These are phyloP conservation scores for Tetragnatha montana DNA, from an alignment of 2,888 invertebrate species.

Conservation along the genomic window DNA sequence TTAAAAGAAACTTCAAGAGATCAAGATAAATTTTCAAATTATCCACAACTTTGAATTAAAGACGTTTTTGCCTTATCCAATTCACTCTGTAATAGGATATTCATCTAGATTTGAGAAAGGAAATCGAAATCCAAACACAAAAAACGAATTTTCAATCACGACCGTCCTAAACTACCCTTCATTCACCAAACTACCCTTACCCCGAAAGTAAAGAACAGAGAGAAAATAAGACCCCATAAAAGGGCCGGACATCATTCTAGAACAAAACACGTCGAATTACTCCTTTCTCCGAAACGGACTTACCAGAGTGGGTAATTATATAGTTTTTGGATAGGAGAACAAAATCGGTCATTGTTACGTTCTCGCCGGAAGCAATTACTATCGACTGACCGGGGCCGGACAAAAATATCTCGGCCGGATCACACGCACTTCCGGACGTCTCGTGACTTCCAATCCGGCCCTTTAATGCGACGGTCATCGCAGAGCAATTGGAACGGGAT, in stretches of 20 bases:
- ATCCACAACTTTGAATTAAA: no score
- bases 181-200: no score
- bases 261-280: background rate
- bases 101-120: no score
- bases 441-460: slow-evolving; percentile 27
- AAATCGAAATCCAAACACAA: no score
- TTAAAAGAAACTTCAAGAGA: no score
- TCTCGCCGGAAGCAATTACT: slow-evolving; percentile 38
- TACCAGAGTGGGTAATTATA: background rate
- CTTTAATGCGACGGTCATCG: slow-evolving; percentile 16
- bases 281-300: background rate
- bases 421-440: slow-evolving; percentile 54
- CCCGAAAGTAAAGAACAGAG: background rate
- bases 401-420: slow-evolving; percentile 26
- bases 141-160: no score
- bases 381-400: background rate
- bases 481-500: slow-evolving; percentile 3
- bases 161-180: no score
- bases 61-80: no score
- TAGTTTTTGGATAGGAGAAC: background rate
- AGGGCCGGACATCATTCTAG: background rate
- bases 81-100: no score
- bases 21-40: no score
- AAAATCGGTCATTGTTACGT: slow-evolving; percentile 11
- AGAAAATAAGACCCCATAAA: background rate